Conservation (phyloP, 2,888 invertebrate genomes). For the Julus scandinavius region DNA sequence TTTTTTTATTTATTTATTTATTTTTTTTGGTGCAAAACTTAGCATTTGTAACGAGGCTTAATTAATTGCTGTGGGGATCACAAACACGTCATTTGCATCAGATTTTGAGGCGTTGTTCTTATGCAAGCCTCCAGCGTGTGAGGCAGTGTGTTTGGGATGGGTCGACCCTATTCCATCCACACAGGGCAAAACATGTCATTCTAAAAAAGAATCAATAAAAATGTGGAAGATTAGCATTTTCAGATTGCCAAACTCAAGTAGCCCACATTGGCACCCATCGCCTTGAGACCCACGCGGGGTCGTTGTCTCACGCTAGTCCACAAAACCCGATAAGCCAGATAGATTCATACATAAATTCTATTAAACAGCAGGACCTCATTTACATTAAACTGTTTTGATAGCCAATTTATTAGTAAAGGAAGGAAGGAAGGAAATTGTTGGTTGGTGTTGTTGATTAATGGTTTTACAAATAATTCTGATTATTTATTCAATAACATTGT, state of each 20-base stretch:
- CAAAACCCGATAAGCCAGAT: background rate
- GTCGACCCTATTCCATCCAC: background rate
- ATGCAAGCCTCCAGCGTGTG: background rate
- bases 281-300: constrained; percentile 22
- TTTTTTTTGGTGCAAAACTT: background rate
- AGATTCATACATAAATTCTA: background rate
- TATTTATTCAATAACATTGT: no score
- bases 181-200: background rate
- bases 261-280: background rate
- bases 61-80: constrained; percentile 8
- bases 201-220: background rate
- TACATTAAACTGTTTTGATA: background rate
- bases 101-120: background rate
- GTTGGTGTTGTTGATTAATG: no score
- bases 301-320: constrained; percentile 27
- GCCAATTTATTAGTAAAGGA: no score
- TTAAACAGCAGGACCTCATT: background rate
- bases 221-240: background rate
- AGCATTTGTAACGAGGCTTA: constrained; percentile 4
- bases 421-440: no score
- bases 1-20: no score
- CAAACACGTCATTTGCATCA: background rate
- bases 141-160: background rate
- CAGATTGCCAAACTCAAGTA: background rate
- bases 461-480: no score